Evolutionary conservation across 1,140 invertebrate genomes (phyloP).

Genomic region (Chironomus tepperi): DNA sequence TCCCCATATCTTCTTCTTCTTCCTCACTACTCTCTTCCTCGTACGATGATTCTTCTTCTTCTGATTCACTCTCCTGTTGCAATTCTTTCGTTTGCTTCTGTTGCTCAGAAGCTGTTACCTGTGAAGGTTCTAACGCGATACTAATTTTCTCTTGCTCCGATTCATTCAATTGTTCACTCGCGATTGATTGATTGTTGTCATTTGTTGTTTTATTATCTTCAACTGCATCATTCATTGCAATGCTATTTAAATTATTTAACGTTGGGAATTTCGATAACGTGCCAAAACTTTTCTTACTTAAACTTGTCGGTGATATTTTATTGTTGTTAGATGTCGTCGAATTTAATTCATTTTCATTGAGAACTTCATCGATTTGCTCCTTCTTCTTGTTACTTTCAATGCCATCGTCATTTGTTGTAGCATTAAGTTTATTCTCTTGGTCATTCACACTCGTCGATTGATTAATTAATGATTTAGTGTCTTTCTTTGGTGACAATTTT

Average conservation of each 20-base stretch:
- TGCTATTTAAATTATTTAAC: slow-evolving; percentile 19
- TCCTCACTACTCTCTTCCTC: slow-evolving; percentile 19
- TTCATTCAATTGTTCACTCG: neutral
- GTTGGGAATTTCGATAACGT: slow-evolving; percentile 19
- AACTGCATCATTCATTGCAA: slow-evolving; percentile 9
- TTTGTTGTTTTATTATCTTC: slow-evolving; percentile 11
- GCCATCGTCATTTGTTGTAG: neutral
- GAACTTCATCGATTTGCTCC: neutral
- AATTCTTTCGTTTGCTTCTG: neutral
- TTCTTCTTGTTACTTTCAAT: neutral
- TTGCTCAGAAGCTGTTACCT: neutral
- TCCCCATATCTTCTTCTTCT: slow-evolving; percentile 31
- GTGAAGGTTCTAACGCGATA: neutral
- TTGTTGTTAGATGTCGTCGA: too few relatives aligned
- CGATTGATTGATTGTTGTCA: slow-evolving; percentile 11
- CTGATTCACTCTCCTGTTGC: neutral
- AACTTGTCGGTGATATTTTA: neutral
- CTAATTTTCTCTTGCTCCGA: neutral
- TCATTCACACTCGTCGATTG: neutral
- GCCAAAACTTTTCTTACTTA: slow-evolving; percentile 10
- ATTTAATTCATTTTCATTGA: neutral
- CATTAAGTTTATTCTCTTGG: neutral
- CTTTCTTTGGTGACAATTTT: neutral
- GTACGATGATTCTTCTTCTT: slow-evolving; percentile 18
- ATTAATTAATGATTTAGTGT: neutral